Evolutionary conservation across 2,113 vertebrate species (phyloP).

Genomic region (Pyxicephalus adspersus): DNA sequence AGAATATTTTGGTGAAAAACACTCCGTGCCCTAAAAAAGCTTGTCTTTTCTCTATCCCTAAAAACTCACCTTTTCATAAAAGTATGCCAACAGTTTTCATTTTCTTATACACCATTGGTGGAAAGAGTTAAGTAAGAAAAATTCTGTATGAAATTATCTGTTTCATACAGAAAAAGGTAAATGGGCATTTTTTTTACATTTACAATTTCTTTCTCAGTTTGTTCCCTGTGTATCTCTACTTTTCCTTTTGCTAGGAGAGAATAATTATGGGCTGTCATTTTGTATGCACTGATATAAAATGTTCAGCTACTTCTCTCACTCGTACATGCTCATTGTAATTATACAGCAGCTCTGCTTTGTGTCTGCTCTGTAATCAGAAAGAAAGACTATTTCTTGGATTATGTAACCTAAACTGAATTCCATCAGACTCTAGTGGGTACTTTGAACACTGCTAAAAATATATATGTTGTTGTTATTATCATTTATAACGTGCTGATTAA

Average conservation of each 20-base stretch:
- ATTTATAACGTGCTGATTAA: no score
- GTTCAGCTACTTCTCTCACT: slow-evolving; percentile 49
- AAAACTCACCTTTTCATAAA: no score
- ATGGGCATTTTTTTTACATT: slow-evolving; percentile 20
- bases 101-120: not conserved
- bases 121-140: not conserved
- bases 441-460: not conserved
- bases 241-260: slow-evolving; percentile 41
- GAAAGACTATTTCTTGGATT: slow-evolving; percentile 46
- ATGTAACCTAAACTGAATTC: slow-evolving; percentile 21
- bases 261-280: slow-evolving; percentile 55
- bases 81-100: no score
- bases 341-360: slow-evolving; percentile 49
- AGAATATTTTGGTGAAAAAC: no score
- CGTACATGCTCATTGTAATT: slow-evolving; percentile 53
- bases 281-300: slow-evolving; percentile 53
- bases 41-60: no score
- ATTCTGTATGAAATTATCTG: not conserved
- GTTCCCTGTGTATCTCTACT: slow-evolving; percentile 37
- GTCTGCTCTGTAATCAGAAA: slow-evolving; percentile 53
- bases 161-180: slow-evolving; percentile 12
- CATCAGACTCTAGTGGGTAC: not conserved
- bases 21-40: no score
- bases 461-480: not conserved
- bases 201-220: slow-evolving; percentile 47